Evolutionary conservation across 2,113 vertebrate genomes (phyloP), one percentile per base, ranked within the genome.

Genomic region (Oxyura jamaicensis): DNA sequence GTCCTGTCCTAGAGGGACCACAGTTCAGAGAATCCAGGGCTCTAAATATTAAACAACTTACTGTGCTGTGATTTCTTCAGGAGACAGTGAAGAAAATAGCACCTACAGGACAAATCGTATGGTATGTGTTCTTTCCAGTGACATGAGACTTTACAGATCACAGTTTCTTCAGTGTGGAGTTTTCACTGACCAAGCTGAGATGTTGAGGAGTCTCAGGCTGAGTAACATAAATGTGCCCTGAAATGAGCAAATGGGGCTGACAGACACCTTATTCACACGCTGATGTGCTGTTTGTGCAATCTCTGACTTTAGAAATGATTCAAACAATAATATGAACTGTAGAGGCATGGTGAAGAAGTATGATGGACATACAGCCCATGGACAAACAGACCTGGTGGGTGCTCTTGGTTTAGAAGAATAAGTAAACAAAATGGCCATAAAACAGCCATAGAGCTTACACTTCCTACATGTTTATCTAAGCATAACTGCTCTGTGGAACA

Each of bases 291-390:
- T n/a, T 75, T 86, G 66, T 62, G 77, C 73, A 68, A 58, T 9
- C 83, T 21, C 8, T 20, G 10, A 0, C 86, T 73, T 11, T 0
- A 16, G 83, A 88, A 91, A 33, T 36, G 7, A 3, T 2, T 20
- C 3, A 2, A 18, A 41, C 67, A 17, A 7, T 1, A 35, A 1
- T 33, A 10, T 1, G 0, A 2, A 48, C 46, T 10, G 50, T 31
- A 18, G 39, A 4, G 42, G 35, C 4, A 2, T 0, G 17, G 66
- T 39, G 31, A 67, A 71, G 53, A 48, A 75, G 4, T 15, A 23
- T 31, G 77, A 33, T 48, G 4, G 6, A 75, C 56, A 0, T 67
- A 73, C 83, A 77, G 56, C 48, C 10, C n/a, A 0, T 0, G 59
- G 59, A 21, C 52, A 82, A 94, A 66, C 56, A 58, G 50, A 13